Evolutionary conservation across 2,888 invertebrate genomes (phyloP).

Genomic region (Cyaniris semiargus): DNA sequence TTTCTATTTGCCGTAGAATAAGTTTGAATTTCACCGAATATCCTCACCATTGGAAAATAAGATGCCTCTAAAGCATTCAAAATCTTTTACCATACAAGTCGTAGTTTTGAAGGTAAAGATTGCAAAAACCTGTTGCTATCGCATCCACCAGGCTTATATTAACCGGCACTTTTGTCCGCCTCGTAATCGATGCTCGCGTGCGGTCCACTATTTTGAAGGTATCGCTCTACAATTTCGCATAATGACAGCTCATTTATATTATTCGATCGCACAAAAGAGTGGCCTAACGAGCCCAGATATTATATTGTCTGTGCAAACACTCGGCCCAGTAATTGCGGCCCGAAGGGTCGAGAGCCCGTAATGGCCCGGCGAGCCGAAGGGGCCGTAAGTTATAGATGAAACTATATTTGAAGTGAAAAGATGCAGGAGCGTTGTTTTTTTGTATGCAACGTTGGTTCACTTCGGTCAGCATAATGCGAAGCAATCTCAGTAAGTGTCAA

Average conservation of each 20-base stretch:
- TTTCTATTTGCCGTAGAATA: no score
- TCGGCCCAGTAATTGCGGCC: background rate
- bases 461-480: background rate
- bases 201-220: conserved; percentile 39
- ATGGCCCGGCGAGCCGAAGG: background rate
- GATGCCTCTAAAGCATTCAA: no score
- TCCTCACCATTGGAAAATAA: no score
- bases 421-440: background rate
- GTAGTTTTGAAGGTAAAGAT: background rate
- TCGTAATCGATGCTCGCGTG: conserved; percentile 18
- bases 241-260: conserved; percentile 54
- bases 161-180: background rate
- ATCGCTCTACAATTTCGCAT: conserved; percentile 51
- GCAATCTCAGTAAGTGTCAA: conserved; percentile 8
- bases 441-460: background rate
- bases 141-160: background rate
- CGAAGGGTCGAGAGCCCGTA: background rate
- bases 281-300: conserved; percentile 12
- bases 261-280: conserved; percentile 48
- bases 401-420: background rate
- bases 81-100: no score
- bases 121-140: background rate
- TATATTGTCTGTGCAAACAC: conserved; percentile 18
- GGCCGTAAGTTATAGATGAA: background rate
- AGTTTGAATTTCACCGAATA: no score